Percentiles rank a stretch among this genome's conserved stretches.
phyloP scores from a whole-genome alignment of 2,113 vertebrate genomes.

The Alectura lathami region DNA sequence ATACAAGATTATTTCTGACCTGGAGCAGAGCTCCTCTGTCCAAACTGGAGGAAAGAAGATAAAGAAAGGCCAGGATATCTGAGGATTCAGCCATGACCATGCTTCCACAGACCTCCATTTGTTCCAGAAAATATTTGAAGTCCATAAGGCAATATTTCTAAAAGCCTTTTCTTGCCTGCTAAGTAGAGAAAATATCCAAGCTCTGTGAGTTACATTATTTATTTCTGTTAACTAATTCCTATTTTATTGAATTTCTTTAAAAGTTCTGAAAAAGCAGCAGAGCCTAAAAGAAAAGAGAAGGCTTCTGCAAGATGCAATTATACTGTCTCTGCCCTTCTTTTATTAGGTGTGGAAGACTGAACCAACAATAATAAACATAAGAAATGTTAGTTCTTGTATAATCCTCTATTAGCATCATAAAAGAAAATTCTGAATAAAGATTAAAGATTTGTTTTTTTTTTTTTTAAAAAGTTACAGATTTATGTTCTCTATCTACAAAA shows the following conservation, averaged over 20 bases:
- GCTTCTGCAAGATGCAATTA: constrained; percentile 28
- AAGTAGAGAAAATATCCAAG: background rate
- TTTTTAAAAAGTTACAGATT: background rate
- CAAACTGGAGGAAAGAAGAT: background rate
- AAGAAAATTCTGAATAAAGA: constrained; percentile 1
- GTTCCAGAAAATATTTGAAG: background rate
- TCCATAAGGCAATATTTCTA: background rate
- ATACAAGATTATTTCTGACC: background rate
- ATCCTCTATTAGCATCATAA: constrained; percentile 34
- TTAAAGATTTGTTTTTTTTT: background rate
- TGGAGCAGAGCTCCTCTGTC: background rate
- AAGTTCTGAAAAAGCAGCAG: background rate
- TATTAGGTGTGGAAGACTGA: background rate
- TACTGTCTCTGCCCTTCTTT: constrained; percentile 2
- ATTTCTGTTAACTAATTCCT: background rate
- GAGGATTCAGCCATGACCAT: background rate
- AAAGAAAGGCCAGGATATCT: background rate
- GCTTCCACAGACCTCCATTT: background rate
- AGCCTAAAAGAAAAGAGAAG: background rate
- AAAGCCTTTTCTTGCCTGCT: background rate
- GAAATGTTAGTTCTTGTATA: constrained; percentile 14
- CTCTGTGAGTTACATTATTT: background rate
- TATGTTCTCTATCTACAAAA: background rate
- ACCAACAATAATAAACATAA: constrained; percentile 49
- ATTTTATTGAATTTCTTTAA: background rate